Conservation (phyloP, 2,797 vertebrate genomes). For the Emydoidea blandingii region DNA sequence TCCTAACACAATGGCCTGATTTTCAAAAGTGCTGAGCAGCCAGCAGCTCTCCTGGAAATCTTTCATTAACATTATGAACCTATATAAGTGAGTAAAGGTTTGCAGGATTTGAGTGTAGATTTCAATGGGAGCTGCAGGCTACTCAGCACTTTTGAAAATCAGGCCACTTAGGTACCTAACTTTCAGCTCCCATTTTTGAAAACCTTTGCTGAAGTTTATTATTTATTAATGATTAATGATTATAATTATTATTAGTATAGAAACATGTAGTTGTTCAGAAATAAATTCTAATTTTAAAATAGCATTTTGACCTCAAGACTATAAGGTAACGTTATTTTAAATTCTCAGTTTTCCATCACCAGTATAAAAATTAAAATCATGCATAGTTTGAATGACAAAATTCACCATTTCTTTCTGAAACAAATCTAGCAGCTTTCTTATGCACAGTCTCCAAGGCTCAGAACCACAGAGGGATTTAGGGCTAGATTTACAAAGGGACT, state of each 20-base stretch:
- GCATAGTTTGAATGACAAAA: background rate
- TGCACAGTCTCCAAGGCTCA: background rate
- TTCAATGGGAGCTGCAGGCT: accelerated
- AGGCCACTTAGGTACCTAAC: background rate
- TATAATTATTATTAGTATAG: background rate
- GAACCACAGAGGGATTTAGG: background rate
- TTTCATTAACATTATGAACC: background rate
- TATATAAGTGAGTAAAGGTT: background rate
- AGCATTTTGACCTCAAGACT: background rate
- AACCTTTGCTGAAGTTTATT: background rate
- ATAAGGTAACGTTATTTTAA: background rate
- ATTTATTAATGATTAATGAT: accelerated
- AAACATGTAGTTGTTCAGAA: background rate
- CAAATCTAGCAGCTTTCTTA: background rate
- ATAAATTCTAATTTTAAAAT: background rate
- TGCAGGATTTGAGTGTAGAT: background rate
- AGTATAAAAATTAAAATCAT: background rate
- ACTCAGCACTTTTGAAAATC: background rate
- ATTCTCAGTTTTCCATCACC: background rate
- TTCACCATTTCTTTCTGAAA: background rate
- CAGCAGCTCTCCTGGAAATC: background rate
- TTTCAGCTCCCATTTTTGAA: background rate
- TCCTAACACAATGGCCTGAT: background rate
- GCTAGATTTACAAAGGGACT: no score
- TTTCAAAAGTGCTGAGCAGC: background rate